Evolutionary conservation across 92 coral and sea anemone species (phyloP), one percentile per base, ranked within the genome.

Genomic region (Nematostella vectensis): DNA sequence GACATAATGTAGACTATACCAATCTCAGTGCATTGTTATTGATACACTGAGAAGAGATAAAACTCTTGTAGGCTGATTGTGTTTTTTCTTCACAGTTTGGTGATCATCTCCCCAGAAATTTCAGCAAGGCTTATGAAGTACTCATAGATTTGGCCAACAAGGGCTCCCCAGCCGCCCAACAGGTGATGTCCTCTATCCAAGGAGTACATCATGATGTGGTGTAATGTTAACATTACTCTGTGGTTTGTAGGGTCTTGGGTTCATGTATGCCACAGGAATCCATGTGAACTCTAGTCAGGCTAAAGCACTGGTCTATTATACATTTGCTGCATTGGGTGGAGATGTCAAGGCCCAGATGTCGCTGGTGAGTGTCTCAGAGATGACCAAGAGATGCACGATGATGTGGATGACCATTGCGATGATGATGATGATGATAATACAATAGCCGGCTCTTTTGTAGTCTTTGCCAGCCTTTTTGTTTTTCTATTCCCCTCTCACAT

Each of bases 101-200:
- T 49, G 96, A 87, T 54, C 78, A 71, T 27, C 74, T 93, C 17
- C 78, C 79, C 53, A 85, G 83, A 11, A 93, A 93, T 58, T 74
- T 93, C 54, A 47, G 93, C 33, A 93, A 72, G 65, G 99, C 99
- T 21, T 65, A 64, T 29, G 85, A 87, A 54, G 67, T 87, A 45
- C 81, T 93, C 49, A 49, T 42, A 38, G 59, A 61, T 31, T 54
- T 88, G 17, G 93, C 99, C 29, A 62, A 65, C 55, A 71, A 56
- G 8, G 99, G 99, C 12, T 93, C 88, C 2, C 88, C 99, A 10
- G 89, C 75, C 1, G 99, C 85, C 31, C 99, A 93, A 47, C 99
- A 93, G 88, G 99, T 93, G 71, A n/a, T n/a, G n/a, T n/a, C n/a
- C n/a, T n/a, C n/a, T n/a, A n/a, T n/a, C n/a, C n/a, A 13, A 56